Evolutionary conservation across 2,113 vertebrate species (phyloP).

Genomic region (Damaliscus lunatus): DNA sequence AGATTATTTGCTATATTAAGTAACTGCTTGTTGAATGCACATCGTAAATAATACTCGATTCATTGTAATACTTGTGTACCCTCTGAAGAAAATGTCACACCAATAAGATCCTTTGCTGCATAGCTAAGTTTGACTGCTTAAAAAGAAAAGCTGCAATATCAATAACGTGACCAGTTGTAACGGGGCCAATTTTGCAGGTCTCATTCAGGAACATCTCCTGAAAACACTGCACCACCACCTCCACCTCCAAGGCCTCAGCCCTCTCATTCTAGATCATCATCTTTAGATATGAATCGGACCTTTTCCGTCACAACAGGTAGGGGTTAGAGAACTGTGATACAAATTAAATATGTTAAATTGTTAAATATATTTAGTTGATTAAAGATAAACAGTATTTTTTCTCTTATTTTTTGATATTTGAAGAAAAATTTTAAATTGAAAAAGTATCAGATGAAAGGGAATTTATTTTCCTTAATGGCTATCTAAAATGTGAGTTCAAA

Average conservation of each 20-base stretch:
- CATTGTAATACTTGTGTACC: not conserved
- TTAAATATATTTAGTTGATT: not conserved
- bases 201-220: slow-evolving; percentile 96
- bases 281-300: slow-evolving; percentile 96
- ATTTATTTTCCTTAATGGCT: not conserved
- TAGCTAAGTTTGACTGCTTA: slow-evolving; percentile 23
- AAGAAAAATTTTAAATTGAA: slow-evolving; percentile 34
- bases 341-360: not conserved
- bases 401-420: not conserved
- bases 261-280: slow-evolving; percentile 97
- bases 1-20: not conserved
- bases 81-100: not conserved
- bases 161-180: not conserved
- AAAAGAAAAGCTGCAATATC: not conserved
- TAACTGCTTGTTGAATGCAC: not conserved
- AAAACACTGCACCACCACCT: slow-evolving; percentile 91
- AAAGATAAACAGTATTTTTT: not conserved
- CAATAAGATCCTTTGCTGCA: slow-evolving; percentile 10
- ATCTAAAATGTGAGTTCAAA: not conserved
- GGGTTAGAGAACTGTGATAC: not conserved
- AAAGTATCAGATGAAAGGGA: not conserved
- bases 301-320: slow-evolving; percentile 89
- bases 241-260: slow-evolving; percentile 95
- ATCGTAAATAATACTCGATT: not conserved
- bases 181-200: slow-evolving; percentile 84